Percentiles rank a stretch among this genome's conserved stretches.
Evolutionary conservation across 2,888 invertebrate genomes (phyloP).

Genomic region (Magallana nippona): DNA sequence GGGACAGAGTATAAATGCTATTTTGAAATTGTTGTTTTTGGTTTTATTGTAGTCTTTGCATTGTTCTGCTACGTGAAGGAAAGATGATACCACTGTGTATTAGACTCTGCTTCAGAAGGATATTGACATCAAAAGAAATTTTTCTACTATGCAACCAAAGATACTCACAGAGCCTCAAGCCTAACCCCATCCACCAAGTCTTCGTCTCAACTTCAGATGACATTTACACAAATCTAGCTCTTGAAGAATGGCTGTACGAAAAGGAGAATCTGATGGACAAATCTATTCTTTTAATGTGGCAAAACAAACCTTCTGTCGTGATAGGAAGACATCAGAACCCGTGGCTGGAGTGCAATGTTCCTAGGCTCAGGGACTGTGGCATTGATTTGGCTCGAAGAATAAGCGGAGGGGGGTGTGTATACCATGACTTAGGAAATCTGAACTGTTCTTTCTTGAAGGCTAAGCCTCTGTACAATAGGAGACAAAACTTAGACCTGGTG

Average conservation of each 20-base stretch:
- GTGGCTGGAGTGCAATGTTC: slow-evolving; percentile 93
- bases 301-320: slow-evolving; percentile 95
- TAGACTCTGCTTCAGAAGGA: neutral
- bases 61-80: neutral
- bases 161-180: neutral
- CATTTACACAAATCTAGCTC: slow-evolving; percentile 94
- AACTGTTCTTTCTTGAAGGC: slow-evolving; percentile 92
- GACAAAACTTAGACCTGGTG: slow-evolving; percentile 92
- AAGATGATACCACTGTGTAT: neutral
- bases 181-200: slow-evolving; percentile 48
- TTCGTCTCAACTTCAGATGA: slow-evolving; percentile 91
- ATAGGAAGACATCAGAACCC: slow-evolving; percentile 98
- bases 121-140: neutral
- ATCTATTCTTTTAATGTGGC: slow-evolving; percentile 91
- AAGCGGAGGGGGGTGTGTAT: slow-evolving; percentile 97
- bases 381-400: slow-evolving; percentile 92
- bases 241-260: slow-evolving; percentile 97
- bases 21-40: too few relatives aligned
- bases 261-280: slow-evolving; percentile 91
- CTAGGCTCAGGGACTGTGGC: slow-evolving; percentile 84
- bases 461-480: slow-evolving; percentile 90
- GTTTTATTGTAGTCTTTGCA: too few relatives aligned
- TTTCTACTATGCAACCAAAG: neutral
- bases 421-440: slow-evolving; percentile 90
- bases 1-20: too few relatives aligned